These are phyloP conservation scores for Lepilemur ruficaudatus DNA, from an alignment of 2,797 vertebrate species.

Conservation along the genomic window DNA sequence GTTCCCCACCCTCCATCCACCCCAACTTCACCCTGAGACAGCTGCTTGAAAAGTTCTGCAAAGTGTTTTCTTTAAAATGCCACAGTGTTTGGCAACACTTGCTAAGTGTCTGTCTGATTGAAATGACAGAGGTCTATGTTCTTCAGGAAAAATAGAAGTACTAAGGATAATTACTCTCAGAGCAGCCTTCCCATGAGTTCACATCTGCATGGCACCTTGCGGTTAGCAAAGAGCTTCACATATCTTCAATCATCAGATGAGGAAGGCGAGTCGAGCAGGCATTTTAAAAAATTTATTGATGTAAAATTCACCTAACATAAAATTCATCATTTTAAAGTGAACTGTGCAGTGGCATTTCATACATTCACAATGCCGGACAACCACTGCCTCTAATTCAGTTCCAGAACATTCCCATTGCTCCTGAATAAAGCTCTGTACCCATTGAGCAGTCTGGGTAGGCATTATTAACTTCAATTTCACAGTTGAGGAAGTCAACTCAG, in stretches of 20 bases:
- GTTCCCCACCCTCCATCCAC: background rate
- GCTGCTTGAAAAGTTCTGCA: background rate
- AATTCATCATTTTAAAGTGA: background rate
- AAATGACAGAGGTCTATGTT: background rate
- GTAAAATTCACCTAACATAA: background rate
- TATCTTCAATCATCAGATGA: background rate
- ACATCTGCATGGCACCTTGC: background rate
- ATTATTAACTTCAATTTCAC: background rate
- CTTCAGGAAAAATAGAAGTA: slow-evolving; percentile 14
- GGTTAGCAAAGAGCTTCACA: background rate
- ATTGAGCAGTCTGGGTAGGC: no score
- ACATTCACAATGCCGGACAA: background rate
- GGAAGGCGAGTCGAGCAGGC: background rate
- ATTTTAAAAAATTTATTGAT: background rate
- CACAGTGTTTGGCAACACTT: background rate
- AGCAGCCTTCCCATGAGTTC: background rate
- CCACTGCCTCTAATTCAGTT: background rate
- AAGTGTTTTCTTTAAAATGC: background rate
- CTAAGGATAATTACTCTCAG: background rate
- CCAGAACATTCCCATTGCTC: background rate
- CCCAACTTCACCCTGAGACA: background rate
- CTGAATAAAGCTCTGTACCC: background rate
- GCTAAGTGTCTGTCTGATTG: background rate
- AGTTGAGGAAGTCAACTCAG: background rate
- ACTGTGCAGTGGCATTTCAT: background rate